Evolutionary conservation across 2,888 invertebrate species (phyloP).

Genomic region (Cerastis rubricosa): DNA sequence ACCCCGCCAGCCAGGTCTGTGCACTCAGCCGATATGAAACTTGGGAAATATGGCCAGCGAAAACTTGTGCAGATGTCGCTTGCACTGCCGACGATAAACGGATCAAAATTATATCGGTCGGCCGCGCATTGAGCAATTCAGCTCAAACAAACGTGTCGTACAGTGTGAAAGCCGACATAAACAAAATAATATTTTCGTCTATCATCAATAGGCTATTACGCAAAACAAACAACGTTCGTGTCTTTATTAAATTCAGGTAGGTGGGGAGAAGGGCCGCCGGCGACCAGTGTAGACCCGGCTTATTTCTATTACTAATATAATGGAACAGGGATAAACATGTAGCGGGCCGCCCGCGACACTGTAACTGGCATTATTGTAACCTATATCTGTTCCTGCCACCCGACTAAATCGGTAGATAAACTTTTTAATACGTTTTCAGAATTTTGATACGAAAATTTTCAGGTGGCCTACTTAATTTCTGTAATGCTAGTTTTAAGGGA

Average conservation of each 20-base stretch:
- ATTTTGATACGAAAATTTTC: conserved; percentile 44
- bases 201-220: conserved; percentile 43
- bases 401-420: conserved; percentile 56
- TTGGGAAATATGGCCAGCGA: conserved; percentile 22
- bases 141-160: conserved; percentile 3
- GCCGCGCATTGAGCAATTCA: conserved; percentile 9
- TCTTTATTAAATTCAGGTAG: conserved; percentile 61
- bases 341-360: conserved; percentile 41
- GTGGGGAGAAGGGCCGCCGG: conserved; percentile 34
- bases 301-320: conserved; percentile 61
- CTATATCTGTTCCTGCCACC: conserved; percentile 49
- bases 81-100: conserved; percentile 36
- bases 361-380: conserved; percentile 50
- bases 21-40: conserved; percentile 37
- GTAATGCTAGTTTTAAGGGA: background rate
- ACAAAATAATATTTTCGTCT: conserved; percentile 44
- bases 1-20: conserved; percentile 13
- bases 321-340: conserved; percentile 58
- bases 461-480: conserved; percentile 13
- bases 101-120: conserved; percentile 35
- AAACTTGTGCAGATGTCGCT: conserved; percentile 33
- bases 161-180: conserved; percentile 10
- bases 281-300: conserved; percentile 44
- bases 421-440: conserved; percentile 52
- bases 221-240: conserved; percentile 46